phyloP scores from a whole-genome alignment of 2,113 vertebrate genomes.

The Aplodontia rufa region DNA sequence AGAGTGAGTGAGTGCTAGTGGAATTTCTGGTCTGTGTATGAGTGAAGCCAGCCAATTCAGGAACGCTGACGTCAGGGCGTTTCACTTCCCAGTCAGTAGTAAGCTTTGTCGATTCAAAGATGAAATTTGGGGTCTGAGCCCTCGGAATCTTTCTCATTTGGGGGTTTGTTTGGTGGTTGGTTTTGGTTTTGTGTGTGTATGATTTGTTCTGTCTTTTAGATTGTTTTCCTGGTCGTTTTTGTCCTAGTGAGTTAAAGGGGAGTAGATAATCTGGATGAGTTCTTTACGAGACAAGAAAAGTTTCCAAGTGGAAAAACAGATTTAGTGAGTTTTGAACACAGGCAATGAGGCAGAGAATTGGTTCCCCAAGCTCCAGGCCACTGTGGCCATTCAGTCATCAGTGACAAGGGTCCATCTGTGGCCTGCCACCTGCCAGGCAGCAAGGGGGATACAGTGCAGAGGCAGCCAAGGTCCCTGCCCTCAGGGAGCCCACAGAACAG shows the following conservation, averaged over 20 bases:
- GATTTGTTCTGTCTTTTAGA: neutral
- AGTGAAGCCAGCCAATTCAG: neutral
- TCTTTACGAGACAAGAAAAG: neutral
- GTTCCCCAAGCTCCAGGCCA: neutral
- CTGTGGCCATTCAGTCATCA: neutral
- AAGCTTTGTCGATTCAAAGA: neutral
- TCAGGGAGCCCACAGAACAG: neutral
- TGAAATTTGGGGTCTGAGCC: neutral
- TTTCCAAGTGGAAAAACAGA: conserved; percentile 16
- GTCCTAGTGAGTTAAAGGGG: neutral
- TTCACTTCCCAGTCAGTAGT: neutral
- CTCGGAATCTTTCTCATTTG: neutral
- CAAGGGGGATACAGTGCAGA: neutral
- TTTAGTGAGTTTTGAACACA: neutral
- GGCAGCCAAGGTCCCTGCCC: neutral
- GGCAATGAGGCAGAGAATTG: neutral
- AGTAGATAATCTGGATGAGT: neutral
- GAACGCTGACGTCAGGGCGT: neutral
- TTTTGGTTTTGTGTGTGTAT: neutral
- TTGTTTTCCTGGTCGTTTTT: neutral
- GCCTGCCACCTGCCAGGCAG: neutral
- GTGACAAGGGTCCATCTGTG: neutral
- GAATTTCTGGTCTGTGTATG: neutral
- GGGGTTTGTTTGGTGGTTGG: too few relatives aligned
- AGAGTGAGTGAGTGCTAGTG: neutral